These are phyloP conservation scores for Danio albolineatus DNA, from an alignment of 2,797 vertebrate species.

Conservation along the genomic window DNA sequence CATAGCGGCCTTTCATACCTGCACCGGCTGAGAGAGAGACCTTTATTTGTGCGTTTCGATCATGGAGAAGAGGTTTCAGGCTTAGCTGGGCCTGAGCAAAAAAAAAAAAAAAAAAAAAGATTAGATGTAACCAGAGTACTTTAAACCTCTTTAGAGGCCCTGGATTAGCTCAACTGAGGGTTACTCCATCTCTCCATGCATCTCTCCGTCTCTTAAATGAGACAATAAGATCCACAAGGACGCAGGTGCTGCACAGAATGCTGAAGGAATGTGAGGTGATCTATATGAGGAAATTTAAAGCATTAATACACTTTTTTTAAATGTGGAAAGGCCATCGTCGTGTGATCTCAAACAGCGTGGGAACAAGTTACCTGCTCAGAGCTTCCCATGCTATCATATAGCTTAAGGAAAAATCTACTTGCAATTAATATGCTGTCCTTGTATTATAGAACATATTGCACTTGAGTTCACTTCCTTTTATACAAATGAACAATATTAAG, in stretches of 20 bases:
- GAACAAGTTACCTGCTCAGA: background rate
- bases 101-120: conserved; percentile 75
- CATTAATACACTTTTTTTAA: background rate
- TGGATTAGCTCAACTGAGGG: conserved; percentile 87
- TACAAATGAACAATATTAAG: background rate
- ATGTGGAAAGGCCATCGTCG: background rate
- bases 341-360: background rate
- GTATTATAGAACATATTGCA: no score
- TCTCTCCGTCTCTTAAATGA: conserved; percentile 77
- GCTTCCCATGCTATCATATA: background rate
- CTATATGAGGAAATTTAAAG: conserved; percentile 34
- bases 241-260: conserved; percentile 83
- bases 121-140: conserved; percentile 98
- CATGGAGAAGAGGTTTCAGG: conserved; percentile 85
- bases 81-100: conserved; percentile 87
- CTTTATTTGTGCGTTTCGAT: conserved; percentile 91
- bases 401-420: no score
- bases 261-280: conserved; percentile 56
- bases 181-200: conserved; percentile 75
- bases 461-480: no score
- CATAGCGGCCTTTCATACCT: conserved; percentile 89
- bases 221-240: conserved; percentile 79
- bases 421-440: no score
- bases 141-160: conserved; percentile 92
- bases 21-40: conserved; percentile 76